Conservation (phyloP, 2,113 vertebrate genomes). For the Tor tambroides region DNA sequence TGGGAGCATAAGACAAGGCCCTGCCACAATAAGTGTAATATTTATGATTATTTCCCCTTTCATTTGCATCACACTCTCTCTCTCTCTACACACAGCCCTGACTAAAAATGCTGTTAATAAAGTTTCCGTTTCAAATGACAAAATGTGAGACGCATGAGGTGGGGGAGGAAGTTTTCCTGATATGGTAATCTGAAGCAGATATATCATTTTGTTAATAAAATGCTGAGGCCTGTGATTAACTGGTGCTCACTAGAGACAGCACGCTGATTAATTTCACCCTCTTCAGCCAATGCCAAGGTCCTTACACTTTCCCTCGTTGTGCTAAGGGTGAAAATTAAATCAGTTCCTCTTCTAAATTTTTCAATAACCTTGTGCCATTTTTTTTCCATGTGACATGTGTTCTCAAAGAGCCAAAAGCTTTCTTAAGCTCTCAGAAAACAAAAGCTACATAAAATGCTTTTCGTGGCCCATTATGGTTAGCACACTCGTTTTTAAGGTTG, state of each 20-base stretch:
- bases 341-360: conserved; percentile 71
- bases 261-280: conserved; percentile 78
- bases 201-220: conserved; percentile 70
- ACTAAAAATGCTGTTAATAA: conserved; percentile 60
- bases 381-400: conserved; percentile 56
- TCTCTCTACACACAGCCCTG: background rate
- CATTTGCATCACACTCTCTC: background rate
- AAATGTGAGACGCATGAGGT: conserved; percentile 39
- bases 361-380: conserved; percentile 73
- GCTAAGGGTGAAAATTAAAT: conserved; percentile 74
- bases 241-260: conserved; percentile 70
- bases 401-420: background rate
- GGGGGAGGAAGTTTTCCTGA: conserved; percentile 62
- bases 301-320: conserved; percentile 59
- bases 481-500: conserved; percentile 15
- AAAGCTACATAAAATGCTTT: conserved; percentile 21
- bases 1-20: background rate
- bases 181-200: conserved; percentile 63
- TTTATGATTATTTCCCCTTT: conserved; percentile 38
- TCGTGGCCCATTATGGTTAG: conserved; percentile 28
- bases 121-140: conserved; percentile 59
- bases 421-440: conserved; percentile 12
- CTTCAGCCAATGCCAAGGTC: conserved; percentile 65
- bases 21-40: conserved; percentile 52
- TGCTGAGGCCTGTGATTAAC: conserved; percentile 71